phyloP scores from a whole-genome alignment of 2,113 vertebrate species.

The Electrona antarctica region DNA sequence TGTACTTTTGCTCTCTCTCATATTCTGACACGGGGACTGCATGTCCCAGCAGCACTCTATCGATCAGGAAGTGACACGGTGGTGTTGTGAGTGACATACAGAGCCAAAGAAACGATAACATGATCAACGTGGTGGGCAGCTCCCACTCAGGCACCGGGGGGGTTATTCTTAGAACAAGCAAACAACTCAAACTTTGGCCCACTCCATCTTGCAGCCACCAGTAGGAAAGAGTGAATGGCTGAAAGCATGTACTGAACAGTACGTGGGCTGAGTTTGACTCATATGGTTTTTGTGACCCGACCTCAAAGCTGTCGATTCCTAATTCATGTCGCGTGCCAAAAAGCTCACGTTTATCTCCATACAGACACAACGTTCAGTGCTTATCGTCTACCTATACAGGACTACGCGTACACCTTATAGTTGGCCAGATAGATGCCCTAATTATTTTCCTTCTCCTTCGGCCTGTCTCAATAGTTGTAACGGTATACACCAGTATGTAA shows the following conservation, averaged over 20 bases:
- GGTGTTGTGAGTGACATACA: conserved; percentile 53
- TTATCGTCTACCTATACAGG: too few species aligned
- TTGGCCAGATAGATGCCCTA: too few species aligned
- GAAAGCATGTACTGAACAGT: conserved; percentile 67
- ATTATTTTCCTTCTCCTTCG: too few species aligned
- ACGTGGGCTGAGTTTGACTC: conserved; percentile 47
- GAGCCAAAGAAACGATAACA: neutral
- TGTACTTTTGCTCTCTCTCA: conserved; percentile 3
- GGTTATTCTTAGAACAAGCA: conserved; percentile 68
- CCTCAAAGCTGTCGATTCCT: conserved; percentile 11
- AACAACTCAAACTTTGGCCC: conserved; percentile 37
- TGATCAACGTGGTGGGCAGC: conserved; percentile 10
- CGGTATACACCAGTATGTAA: too few species aligned
- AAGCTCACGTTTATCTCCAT: too few species aligned
- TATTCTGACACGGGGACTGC: conserved; percentile 45
- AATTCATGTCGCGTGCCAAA: too few species aligned
- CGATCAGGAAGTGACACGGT: conserved; percentile 40
- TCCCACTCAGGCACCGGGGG: conserved; percentile 57
- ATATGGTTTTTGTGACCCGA: conserved; percentile 44
- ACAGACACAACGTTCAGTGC: too few species aligned
- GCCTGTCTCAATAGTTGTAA: too few species aligned
- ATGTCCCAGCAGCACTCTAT: conserved; percentile 53
- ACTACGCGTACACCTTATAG: too few species aligned
- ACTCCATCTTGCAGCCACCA: conserved; percentile 53
- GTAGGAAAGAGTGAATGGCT: conserved; percentile 24